Conservation (phyloP, 1,140 invertebrate species). For the Drosophila rhopaloa region DNA sequence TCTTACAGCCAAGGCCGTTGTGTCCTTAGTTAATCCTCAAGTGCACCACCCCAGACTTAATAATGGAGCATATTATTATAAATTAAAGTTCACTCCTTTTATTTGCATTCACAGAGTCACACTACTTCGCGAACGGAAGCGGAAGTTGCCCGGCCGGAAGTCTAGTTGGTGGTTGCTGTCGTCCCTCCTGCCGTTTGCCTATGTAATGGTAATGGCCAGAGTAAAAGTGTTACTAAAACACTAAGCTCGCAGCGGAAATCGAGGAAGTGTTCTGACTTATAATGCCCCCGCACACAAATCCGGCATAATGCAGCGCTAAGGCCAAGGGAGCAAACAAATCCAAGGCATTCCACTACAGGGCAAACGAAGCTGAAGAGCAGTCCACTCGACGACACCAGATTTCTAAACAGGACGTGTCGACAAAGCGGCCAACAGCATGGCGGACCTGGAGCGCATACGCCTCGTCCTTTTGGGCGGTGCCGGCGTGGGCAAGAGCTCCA, state of each 20-base stretch:
- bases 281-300: conserved; percentile 49
- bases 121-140: conserved; percentile 41
- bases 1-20: too few relatives aligned
- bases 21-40: too few relatives aligned
- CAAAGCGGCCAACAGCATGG: conserved; percentile 78
- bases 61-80: background rate
- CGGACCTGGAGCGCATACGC: conserved; percentile 92
- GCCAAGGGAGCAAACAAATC: conserved; percentile 13
- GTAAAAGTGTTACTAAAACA: conserved; percentile 43
- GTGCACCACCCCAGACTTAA: background rate
- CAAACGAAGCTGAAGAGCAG: conserved; percentile 20
- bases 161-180: conserved; percentile 36
- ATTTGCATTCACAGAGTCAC: conserved; percentile 41
- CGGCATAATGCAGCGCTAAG: conserved; percentile 33
- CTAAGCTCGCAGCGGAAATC: conserved; percentile 42
- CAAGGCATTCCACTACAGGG: conserved; percentile 7
- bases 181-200: background rate
- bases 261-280: conserved; percentile 28
- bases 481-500: conserved; percentile 94
- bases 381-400: conserved; percentile 50
- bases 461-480: conserved; percentile 93
- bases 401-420: conserved; percentile 41
- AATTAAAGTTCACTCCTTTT: conserved; percentile 24
- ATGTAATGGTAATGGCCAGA: background rate
- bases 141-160: conserved; percentile 59